A percentile compares a stretch with the other conserved stretches of the same genome.
Evolutionary conservation across 2,888 invertebrate species (phyloP).

Genomic region (Polymixis lichenea): DNA sequence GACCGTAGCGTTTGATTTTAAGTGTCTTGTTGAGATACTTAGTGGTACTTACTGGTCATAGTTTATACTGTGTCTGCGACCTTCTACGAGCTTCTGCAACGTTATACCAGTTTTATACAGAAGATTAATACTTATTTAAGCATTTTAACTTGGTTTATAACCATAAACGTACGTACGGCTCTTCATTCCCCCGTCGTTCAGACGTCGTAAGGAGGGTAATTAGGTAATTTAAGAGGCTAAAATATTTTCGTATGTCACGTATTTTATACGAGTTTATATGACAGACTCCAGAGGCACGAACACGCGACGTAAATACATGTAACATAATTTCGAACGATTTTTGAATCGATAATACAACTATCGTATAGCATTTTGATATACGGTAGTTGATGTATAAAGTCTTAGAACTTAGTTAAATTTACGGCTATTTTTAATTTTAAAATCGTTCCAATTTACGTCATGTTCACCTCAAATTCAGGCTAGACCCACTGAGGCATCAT

Average conservation of each 20-base stretch:
- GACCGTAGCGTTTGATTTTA: background rate
- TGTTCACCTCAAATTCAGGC: no score
- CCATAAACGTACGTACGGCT: background rate
- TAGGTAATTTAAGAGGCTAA: constrained; percentile 2
- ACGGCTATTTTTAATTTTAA: no score
- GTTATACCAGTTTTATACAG: background rate
- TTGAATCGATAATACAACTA: no score
- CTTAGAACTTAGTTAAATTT: background rate
- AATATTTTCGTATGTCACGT: background rate
- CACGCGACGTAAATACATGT: no score
- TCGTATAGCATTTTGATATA: no score
- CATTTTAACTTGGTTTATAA: background rate
- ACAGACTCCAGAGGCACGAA: background rate
- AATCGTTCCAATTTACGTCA: no score
- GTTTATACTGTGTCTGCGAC: constrained; percentile 1
- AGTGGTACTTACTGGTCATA: background rate
- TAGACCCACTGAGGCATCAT: no score
- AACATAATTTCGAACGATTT: background rate
- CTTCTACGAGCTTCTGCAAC: background rate
- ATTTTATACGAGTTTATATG: background rate
- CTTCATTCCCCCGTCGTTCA: background rate
- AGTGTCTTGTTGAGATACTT: background rate
- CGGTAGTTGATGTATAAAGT: no score
- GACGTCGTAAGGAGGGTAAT: constrained; percentile 12
- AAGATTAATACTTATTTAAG: background rate